Evolutionary conservation across 2,888 invertebrate species (phyloP).

Genomic region (Thyatira batis): DNA sequence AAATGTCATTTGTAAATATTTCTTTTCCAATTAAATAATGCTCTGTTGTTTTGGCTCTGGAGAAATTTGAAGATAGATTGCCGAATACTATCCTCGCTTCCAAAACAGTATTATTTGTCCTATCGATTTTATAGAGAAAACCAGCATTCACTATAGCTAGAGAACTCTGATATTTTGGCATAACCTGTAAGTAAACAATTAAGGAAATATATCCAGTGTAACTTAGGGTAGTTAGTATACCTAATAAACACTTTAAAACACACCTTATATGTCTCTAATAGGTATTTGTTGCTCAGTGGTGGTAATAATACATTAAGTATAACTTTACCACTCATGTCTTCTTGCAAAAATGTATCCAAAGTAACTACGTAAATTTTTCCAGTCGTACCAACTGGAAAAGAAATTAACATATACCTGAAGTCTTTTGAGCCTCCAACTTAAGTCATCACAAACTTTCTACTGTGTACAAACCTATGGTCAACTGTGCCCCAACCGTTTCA

Average conservation of each 20-base stretch:
- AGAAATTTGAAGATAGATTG: constrained; percentile 72
- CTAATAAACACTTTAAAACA: too few species aligned
- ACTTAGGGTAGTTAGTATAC: too few species aligned
- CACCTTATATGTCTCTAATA: too few species aligned
- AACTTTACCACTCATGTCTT: too few species aligned
- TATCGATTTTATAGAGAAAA: constrained; percentile 81
- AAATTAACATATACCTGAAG: constrained; percentile 41
- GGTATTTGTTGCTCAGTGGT: too few species aligned
- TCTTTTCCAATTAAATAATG: constrained; percentile 66
- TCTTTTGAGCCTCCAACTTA: constrained; percentile 48
- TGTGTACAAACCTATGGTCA: too few species aligned
- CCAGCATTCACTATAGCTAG: constrained; percentile 89
- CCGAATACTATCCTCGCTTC: constrained; percentile 80
- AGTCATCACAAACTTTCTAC: constrained; percentile 79
- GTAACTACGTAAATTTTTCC: not conserved
- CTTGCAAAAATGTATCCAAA: too few species aligned
- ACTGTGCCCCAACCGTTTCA: too few species aligned
- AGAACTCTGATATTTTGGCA: constrained; percentile 87
- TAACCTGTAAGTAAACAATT: constrained; percentile 86
- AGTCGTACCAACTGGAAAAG: constrained; percentile 77
- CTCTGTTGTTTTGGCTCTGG: constrained; percentile 80
- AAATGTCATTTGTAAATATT: constrained; percentile 58
- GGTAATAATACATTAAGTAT: too few species aligned
- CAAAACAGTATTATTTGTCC: constrained; percentile 12
- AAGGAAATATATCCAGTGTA: too few species aligned